Evolutionary conservation across 2,888 invertebrate species (phyloP).

Genomic region (Cremastinae sp.): DNA sequence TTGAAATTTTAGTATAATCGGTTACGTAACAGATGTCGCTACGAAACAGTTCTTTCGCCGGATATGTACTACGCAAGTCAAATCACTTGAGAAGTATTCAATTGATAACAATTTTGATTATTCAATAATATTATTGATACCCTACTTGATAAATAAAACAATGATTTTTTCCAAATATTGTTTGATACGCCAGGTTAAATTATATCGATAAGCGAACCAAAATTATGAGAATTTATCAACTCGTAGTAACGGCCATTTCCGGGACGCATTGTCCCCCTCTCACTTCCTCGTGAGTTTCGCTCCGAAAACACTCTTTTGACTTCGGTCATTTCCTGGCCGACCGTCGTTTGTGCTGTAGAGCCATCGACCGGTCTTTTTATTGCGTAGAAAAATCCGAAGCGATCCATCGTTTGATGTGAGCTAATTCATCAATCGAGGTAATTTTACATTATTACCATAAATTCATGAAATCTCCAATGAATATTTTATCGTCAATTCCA

Average conservation of each 20-base stretch:
- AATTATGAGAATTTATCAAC: neutral
- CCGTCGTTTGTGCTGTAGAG: conserved; percentile 8
- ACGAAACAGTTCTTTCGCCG: too few species aligned
- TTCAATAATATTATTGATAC: too few species aligned
- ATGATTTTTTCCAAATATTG: neutral
- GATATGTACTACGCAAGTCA: too few species aligned
- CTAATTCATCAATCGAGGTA: conserved; percentile 48
- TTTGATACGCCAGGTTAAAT: neutral
- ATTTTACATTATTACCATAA: conserved; percentile 7
- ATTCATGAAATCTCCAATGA: neutral
- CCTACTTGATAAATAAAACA: neutral
- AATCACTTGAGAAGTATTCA: too few species aligned
- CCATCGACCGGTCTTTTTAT: conserved; percentile 1
- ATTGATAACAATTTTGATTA: too few species aligned
- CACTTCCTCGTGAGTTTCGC: neutral
- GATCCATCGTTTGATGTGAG: conserved; percentile 34
- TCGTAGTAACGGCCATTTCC: conserved; percentile 9
- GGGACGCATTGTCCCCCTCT: conserved; percentile 18
- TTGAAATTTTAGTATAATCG: too few species aligned
- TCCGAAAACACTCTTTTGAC: conserved; percentile 6
- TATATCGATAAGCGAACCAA: neutral
- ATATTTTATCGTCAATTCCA: conserved; percentile 24
- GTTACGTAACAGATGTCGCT: too few species aligned
- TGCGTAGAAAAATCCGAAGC: conserved; percentile 39
- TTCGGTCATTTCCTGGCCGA: conserved; percentile 57